Evolutionary conservation across 2,113 vertebrate genomes (phyloP).

Genomic region (Apodemus sylvaticus): DNA sequence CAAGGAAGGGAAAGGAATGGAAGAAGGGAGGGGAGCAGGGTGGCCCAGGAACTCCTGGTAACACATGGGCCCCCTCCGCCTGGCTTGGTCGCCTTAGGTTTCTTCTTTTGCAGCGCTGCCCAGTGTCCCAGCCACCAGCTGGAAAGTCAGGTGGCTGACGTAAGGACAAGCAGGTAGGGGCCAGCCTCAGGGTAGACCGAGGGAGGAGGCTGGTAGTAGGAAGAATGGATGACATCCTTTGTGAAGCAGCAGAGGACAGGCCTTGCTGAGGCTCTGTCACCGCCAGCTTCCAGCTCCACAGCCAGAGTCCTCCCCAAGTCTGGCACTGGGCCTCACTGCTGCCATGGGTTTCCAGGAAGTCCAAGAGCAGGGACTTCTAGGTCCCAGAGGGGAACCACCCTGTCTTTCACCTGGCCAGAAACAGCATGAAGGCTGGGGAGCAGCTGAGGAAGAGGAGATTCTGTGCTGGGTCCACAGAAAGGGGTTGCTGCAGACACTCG

Average conservation of each 20-base stretch:
- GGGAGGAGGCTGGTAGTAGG: background rate
- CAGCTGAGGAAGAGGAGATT: conserved; percentile 45
- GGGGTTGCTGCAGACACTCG: conserved; percentile 66
- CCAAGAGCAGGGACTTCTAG: conserved; percentile 48
- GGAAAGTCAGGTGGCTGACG: conserved; percentile 47
- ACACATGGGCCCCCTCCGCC: background rate
- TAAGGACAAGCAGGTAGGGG: background rate
- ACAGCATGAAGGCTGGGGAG: conserved; percentile 32
- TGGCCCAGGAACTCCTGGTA: background rate
- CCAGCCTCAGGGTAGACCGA: background rate
- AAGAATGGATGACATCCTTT: background rate
- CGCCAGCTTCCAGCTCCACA: background rate
- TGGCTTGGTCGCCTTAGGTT: background rate
- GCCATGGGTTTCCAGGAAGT: conserved; percentile 51
- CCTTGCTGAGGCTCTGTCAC: background rate
- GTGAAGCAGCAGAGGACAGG: background rate
- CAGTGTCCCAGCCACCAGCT: conserved; percentile 27
- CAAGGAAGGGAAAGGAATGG: too few species aligned
- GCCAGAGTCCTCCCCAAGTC: conserved; percentile 42
- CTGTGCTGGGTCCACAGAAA: conserved; percentile 67
- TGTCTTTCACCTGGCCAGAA: background rate
- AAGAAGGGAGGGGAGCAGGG: background rate
- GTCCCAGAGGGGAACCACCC: background rate
- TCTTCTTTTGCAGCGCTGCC: background rate
- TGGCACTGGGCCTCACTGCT: background rate